phyloP scores from a whole-genome alignment of 1,140 invertebrate genomes.

The Galleria mellonella region DNA sequence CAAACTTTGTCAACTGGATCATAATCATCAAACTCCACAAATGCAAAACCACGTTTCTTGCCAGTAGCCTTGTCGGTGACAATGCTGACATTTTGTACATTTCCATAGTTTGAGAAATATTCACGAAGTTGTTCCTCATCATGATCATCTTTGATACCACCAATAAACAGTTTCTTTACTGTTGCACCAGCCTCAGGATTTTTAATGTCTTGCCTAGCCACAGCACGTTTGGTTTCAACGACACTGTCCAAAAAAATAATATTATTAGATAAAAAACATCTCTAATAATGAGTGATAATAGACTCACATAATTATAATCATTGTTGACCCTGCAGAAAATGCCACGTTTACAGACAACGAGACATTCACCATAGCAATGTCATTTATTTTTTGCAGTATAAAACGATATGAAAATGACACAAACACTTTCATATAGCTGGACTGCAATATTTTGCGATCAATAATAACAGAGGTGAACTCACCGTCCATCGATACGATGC shows the following conservation, averaged over 20 bases:
- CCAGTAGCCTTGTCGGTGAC: constrained; percentile 94
- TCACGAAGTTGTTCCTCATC: constrained; percentile 90
- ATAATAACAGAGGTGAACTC: constrained; percentile 24
- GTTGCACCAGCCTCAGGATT: constrained; percentile 93
- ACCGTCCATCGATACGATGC: constrained; percentile 79
- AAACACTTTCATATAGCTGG: constrained; percentile 55
- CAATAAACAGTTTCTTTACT: constrained; percentile 96
- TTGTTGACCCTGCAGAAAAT: constrained; percentile 64
- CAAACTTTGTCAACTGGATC: constrained; percentile 97
- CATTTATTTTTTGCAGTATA: constrained; percentile 49
- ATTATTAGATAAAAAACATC: neutral
- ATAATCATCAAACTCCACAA: constrained; percentile 97
- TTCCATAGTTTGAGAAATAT: constrained; percentile 90
- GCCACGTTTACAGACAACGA: constrained; percentile 44
- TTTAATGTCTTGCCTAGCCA: constrained; percentile 93
- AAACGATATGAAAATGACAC: constrained; percentile 61
- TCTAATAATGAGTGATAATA: constrained; percentile 2
- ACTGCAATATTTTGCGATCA: constrained; percentile 30
- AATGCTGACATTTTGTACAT: constrained; percentile 82
- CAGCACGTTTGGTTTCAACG: constrained; percentile 97
- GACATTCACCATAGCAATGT: constrained; percentile 61
- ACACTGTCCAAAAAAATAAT: constrained; percentile 74
- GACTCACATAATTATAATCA: constrained; percentile 1
- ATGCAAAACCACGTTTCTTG: constrained; percentile 94
- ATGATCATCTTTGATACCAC: constrained; percentile 92